phyloP scores from a whole-genome alignment of 1,140 invertebrate species.

The Oscheius sp. region DNA sequence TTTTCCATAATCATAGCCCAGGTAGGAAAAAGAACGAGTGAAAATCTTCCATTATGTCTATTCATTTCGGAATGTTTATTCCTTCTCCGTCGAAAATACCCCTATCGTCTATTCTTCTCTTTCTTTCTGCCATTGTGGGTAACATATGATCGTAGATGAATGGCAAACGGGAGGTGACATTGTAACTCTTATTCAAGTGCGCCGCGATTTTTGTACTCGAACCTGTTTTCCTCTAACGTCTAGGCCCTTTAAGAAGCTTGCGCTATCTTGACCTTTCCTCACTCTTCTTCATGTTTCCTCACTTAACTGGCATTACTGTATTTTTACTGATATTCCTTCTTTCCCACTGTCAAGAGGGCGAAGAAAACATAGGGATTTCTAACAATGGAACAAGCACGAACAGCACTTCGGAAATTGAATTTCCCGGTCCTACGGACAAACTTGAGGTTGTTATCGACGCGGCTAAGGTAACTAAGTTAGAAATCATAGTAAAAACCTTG shows the following conservation, averaged over 20 bases:
- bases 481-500: neutral
- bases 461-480: neutral
- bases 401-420: neutral
- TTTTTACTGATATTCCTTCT: too few species aligned
- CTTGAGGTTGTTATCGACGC: neutral
- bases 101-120: too few species aligned
- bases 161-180: too few species aligned
- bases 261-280: neutral
- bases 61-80: too few species aligned
- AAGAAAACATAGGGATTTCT: neutral
- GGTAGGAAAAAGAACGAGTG: too few species aligned
- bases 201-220: constrained; percentile 1
- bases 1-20: too few species aligned
- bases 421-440: neutral
- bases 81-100: too few species aligned
- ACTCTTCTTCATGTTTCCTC: neutral
- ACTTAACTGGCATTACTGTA: neutral
- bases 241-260: neutral
- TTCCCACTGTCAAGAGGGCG: neutral
- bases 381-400: neutral
- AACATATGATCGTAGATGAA: too few species aligned
- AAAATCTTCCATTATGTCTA: too few species aligned
- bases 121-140: too few species aligned
- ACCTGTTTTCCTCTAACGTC: neutral
- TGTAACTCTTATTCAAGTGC: constrained; percentile 10